Base-by-base conservation (phyloP, 2,113 vertebrate species). In the Chrysochloris asiatica region DNA sequence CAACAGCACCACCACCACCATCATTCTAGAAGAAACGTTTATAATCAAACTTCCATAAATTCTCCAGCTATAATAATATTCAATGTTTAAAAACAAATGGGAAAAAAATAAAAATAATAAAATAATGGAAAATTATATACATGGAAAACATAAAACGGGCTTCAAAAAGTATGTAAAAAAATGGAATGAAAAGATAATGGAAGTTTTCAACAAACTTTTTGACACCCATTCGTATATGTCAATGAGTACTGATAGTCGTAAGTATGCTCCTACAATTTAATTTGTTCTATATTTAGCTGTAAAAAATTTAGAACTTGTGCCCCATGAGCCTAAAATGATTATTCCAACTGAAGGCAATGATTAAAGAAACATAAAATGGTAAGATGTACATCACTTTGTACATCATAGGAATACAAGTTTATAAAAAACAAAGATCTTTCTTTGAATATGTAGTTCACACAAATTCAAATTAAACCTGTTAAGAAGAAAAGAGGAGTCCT, bases 21-120 rank as follows among this genome's bases (percentile, higher is more conserved):
- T 26, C 16, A 77, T 43, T 43, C 77, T 50, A 89, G 41, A 85
- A 86, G 86, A 85, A 85, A 65, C 33, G 12, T 93, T 81, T 54
- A 43, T 4, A 93, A 85, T 26, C 26, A 50, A 75, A 78, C 76
- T 65, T 85, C 52, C 45, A 72, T 38, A 82, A 80, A 54, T 78
- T 36, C 50, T 89, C 90, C 67, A 94, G 36, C 43, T 79, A 24
- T 48, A 83, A 81, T 50, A 50, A 26, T 75, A 84, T 2, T 82
- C 26, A 95, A 43, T 54, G 41, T 61, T 82, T 79, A 78, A 90
- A 56, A 22, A 56, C 54, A 56, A 56, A 56, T 56, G 19, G 54
- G n/a, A 56, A 22, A 56, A 56, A 56, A 16, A 56, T 56, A 26
- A 72, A 50, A 50, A 50, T 10, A 50, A 50, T 10, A 50, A 10